Evolutionary conservation across 2,888 invertebrate species (phyloP).

Genomic region (Amphimallon solstitiale): DNA sequence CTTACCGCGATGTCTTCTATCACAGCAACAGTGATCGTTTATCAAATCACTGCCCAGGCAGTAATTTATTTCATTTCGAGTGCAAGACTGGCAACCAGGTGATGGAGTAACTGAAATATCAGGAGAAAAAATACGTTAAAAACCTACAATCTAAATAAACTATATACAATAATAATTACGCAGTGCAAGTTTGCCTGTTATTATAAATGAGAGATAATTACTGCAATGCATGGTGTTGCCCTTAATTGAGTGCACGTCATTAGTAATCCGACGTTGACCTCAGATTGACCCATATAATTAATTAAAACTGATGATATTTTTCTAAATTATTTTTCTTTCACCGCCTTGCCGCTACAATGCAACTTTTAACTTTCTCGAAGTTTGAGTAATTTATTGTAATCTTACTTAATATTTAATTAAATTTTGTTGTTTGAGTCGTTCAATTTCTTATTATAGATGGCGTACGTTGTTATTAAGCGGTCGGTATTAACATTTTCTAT

Average conservation of each 20-base stretch:
- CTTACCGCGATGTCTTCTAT: conserved; percentile 69
- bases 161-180: conserved; percentile 22
- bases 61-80: conserved; percentile 70
- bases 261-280: conserved; percentile 15
- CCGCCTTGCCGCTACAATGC: background rate
- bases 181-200: conserved; percentile 23
- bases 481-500: too few species aligned
- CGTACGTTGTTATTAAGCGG: too few species aligned
- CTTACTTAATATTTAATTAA: too few species aligned
- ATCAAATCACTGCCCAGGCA: conserved; percentile 70
- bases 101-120: conserved; percentile 60
- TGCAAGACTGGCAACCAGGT: conserved; percentile 73
- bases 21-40: conserved; percentile 70
- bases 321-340: conserved; percentile 18
- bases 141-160: conserved; percentile 33
- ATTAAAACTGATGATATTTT: conserved; percentile 25
- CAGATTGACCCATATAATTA: conserved; percentile 18
- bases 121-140: background rate
- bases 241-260: conserved; percentile 34
- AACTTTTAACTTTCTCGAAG: background rate
- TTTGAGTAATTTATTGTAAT: too few species aligned
- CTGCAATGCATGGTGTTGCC: conserved; percentile 8
- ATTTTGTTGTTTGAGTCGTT: too few species aligned
- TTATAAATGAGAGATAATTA: conserved; percentile 15
- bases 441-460: too few species aligned